Percentiles rank a stretch among this genome's conserved stretches.
Evolutionary conservation across 2,797 vertebrate species (phyloP).

Genomic region (Galagoides demidoff): DNA sequence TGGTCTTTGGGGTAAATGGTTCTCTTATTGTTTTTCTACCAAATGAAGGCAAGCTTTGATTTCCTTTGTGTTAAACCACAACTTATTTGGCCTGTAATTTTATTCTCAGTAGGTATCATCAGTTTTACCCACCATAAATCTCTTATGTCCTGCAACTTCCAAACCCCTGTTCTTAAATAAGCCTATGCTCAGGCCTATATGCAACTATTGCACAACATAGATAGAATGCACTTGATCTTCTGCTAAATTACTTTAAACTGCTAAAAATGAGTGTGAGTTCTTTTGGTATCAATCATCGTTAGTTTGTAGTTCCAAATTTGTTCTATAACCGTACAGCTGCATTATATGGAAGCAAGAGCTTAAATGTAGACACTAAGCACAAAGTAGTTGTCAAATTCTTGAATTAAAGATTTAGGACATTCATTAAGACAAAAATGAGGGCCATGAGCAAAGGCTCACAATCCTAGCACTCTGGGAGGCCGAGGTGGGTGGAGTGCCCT

Average conservation of each 20-base stretch:
- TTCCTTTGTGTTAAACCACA: conserved; percentile 60
- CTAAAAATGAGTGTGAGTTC: conserved; percentile 43
- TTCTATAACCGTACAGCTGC: conserved; percentile 2
- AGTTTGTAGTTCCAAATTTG: conserved; percentile 64
- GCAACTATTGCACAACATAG: not conserved
- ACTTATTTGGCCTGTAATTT: conserved; percentile 50
- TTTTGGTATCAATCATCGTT: conserved; percentile 34
- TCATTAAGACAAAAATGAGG: not conserved
- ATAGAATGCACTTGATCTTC: conserved; percentile 34
- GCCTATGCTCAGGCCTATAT: not conserved
- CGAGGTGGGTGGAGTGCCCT: too few relatives aligned
- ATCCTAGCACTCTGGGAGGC: too few relatives aligned
- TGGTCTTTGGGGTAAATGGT: conserved; percentile 73
- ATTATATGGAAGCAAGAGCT: not conserved
- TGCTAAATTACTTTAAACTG: conserved; percentile 8
- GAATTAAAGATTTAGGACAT: not conserved
- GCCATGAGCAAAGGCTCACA: too few relatives aligned
- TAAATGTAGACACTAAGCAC: conserved; percentile 60
- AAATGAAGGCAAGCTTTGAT: conserved; percentile 75
- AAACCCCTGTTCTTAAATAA: conserved; percentile 22
- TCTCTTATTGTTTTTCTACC: conserved; percentile 75
- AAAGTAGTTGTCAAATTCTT: conserved; percentile 46
- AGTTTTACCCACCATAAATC: not conserved
- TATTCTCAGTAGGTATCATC: conserved; percentile 53
- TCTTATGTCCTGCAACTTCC: not conserved